A percentile compares a stretch with the other conserved stretches of the same genome.
Evolutionary conservation across 2,113 vertebrate species (phyloP).

Genomic region (Leptosomus discolor): DNA sequence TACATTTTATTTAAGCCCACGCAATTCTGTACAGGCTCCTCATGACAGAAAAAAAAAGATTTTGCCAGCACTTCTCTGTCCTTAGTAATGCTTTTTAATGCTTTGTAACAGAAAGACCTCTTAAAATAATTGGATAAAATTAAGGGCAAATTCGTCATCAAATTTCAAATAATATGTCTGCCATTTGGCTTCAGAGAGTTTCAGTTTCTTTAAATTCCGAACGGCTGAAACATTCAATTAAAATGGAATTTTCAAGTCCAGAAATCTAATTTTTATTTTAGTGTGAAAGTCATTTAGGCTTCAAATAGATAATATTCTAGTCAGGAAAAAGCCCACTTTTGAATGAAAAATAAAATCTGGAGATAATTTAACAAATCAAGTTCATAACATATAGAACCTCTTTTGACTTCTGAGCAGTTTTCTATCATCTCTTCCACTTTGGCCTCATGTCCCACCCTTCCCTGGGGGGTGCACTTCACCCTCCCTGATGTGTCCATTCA

Average conservation of each 20-base stretch:
- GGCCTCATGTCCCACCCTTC: background rate
- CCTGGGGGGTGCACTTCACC: accelerated
- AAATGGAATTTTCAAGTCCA: background rate
- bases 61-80: background rate
- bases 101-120: constrained; percentile 7
- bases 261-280: background rate
- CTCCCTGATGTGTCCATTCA: accelerated
- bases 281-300: background rate
- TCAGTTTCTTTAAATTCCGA: background rate
- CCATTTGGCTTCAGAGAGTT: constrained; percentile 1
- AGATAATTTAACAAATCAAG: background rate
- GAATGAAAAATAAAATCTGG: background rate
- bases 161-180: constrained; percentile 19
- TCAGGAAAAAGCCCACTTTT: background rate
- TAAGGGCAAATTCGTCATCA: constrained; percentile 9
- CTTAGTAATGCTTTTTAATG: constrained; percentile 4
- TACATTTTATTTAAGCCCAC: constrained; percentile 48
- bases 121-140: constrained; percentile 16
- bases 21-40: background rate
- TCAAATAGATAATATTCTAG: background rate
- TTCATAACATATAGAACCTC: background rate
- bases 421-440: background rate
- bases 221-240: background rate
- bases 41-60: constrained; percentile 25
- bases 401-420: background rate